Conservation (phyloP, 2,888 invertebrate species). For the Trichogramma evanescens region DNA sequence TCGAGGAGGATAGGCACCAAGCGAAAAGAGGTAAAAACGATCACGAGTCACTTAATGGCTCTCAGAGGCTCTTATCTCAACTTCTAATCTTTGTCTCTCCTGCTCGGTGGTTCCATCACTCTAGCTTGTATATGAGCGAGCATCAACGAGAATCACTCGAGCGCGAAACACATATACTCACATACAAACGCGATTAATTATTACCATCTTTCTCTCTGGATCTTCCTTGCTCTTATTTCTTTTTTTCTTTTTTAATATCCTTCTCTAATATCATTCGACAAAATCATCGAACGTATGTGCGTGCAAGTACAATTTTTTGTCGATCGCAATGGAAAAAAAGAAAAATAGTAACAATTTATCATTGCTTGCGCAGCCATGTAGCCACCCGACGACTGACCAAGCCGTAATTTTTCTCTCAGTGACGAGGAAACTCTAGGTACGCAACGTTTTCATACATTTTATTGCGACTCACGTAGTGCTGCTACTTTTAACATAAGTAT, state of each 20-base stretch:
- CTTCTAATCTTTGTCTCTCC: slow-evolving; percentile 11
- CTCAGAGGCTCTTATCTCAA: slow-evolving; percentile 7
- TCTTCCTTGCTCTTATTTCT: no score
- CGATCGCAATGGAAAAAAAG: no score
- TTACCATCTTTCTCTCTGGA: slow-evolving; percentile 5
- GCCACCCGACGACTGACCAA: no score
- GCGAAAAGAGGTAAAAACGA: not conserved
- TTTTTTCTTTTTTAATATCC: not conserved
- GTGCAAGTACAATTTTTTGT: not conserved
- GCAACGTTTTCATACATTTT: no score
- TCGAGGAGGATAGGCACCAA: slow-evolving; percentile 4
- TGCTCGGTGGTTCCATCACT: not conserved
- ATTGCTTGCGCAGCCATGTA: no score
- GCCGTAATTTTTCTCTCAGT: no score
- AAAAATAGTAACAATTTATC: no score
- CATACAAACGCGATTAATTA: slow-evolving; percentile 9
- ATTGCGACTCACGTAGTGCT: no score
- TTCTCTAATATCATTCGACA: slow-evolving; percentile 13
- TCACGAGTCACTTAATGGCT: no score
- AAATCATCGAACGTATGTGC: slow-evolving; percentile 5
- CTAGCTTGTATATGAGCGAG: no score
- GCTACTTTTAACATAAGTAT: no score
- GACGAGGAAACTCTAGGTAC: no score
- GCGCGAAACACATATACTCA: not conserved
- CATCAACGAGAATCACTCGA: not conserved